These are phyloP conservation scores for Tipula vernalis DNA, from an alignment of 2,888 invertebrate species.

Conservation along the genomic window DNA sequence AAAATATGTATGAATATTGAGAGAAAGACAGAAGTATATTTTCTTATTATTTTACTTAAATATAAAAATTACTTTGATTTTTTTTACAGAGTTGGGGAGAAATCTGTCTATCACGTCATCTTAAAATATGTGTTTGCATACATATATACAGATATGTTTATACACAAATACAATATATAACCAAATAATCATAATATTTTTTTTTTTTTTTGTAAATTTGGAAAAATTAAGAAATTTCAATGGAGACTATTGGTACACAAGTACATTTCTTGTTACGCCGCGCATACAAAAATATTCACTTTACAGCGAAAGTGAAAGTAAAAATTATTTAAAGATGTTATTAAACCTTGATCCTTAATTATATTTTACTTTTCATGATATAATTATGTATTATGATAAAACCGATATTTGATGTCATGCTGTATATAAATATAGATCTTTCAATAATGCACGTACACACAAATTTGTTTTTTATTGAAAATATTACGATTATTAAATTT, in stretches of 20 bases:
- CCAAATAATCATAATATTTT: neutral
- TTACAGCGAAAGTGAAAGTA: neutral
- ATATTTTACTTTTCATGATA: neutral
- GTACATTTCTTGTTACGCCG: neutral
- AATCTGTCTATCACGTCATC: neutral
- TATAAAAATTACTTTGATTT: neutral
- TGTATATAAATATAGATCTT: neutral
- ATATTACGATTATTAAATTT: neutral
- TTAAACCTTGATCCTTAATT: constrained; percentile 4
- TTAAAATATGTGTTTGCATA: neutral
- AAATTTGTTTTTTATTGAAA: neutral
- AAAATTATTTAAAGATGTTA: constrained; percentile 4
- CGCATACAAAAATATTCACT: neutral
- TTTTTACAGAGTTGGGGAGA: neutral
- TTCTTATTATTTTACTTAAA: neutral
- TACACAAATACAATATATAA: neutral
- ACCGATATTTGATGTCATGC: neutral
- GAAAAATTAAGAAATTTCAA: neutral
- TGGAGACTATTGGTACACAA: neutral
- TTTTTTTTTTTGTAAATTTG: neutral
- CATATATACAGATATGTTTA: neutral
- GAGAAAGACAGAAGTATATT: neutral
- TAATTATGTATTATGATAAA: neutral
- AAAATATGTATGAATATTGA: neutral
- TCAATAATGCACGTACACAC: neutral